Conservation (phyloP, 92 coral and sea anemone genomes). For the Epizoanthus fatuus region DNA sequence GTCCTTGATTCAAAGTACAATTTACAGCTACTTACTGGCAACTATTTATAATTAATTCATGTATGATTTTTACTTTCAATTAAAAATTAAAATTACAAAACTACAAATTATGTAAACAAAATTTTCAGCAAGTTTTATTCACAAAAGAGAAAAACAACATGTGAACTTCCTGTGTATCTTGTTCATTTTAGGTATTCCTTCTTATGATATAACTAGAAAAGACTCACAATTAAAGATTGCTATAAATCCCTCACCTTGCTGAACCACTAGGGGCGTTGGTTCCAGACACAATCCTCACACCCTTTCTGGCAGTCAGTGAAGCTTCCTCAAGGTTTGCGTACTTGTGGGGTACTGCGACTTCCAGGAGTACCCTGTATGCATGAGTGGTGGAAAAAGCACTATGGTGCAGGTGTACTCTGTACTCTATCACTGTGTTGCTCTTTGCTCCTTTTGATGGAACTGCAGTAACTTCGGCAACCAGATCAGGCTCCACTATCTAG, state of each 20-base stretch:
- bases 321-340: slow-evolving; percentile 58
- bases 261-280: slow-evolving; percentile 78
- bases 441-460: slow-evolving; percentile 65
- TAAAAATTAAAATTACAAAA: no score
- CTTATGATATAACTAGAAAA: no score
- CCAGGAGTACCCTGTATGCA: slow-evolving; percentile 87
- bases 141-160: no score
- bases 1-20: no score
- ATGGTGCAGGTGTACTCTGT: slow-evolving; percentile 69
- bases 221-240: no score
- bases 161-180: no score
- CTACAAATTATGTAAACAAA: no score
- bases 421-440: slow-evolving; percentile 62
- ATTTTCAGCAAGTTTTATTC: no score
- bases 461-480: slow-evolving; percentile 56
- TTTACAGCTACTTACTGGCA: no score
- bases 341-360: slow-evolving; percentile 79
- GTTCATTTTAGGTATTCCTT: no score
- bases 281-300: slow-evolving; percentile 68
- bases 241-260: slow-evolving; percentile 61
- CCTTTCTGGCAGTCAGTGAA: slow-evolving; percentile 32
- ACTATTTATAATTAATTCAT: no score
- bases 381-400: slow-evolving; percentile 66
- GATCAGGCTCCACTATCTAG: slow-evolving; percentile 86
- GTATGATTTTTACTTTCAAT: no score